A percentile compares a stretch with the other conserved stretches of the same genome.
Evolutionary conservation across 2,113 vertebrate genomes (phyloP).

Genomic region (Carassius carassius): DNA sequence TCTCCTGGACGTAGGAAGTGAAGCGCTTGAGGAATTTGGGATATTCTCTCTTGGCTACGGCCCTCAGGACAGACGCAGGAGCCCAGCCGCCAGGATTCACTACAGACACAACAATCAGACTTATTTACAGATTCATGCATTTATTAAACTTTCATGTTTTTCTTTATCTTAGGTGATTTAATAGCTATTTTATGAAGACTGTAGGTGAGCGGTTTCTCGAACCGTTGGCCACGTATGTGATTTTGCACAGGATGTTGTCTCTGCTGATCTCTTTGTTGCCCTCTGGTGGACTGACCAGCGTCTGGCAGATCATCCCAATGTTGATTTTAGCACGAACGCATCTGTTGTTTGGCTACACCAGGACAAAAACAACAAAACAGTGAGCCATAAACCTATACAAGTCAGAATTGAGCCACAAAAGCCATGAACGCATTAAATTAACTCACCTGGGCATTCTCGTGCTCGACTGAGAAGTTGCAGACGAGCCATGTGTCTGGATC

Average conservation of each 20-base stretch:
- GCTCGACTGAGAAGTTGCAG: conserved; percentile 98
- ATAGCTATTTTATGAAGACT: background rate
- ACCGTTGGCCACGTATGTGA: conserved; percentile 99
- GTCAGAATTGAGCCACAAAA: background rate
- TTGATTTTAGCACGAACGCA: conserved; percentile 99
- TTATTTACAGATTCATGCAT: too few relatives aligned
- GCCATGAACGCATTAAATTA: background rate
- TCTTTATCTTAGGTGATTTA: background rate
- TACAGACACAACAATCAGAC: conserved; percentile 54
- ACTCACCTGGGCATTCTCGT: conserved; percentile 88
- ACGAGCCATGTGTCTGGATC: conserved; percentile 98
- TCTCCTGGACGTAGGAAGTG: conserved; percentile 95
- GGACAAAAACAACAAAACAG: conserved; percentile 4
- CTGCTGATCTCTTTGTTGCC: conserved; percentile 94
- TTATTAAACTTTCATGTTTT: too few relatives aligned
- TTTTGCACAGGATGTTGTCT: conserved; percentile 96
- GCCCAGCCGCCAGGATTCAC: conserved; percentile 99
- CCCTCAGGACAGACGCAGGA: conserved; percentile 93
- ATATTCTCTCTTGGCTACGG: conserved; percentile 97
- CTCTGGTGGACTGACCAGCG: conserved; percentile 94
- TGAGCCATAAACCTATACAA: background rate
- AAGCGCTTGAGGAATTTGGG: conserved; percentile 98
- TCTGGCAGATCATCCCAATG: conserved; percentile 98
- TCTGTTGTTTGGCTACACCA: conserved; percentile 85
- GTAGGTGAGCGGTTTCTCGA: conserved; percentile 55